Base-by-base conservation (phyloP, 1,140 invertebrate genomes). In the Calephelis virginiensis region DNA sequence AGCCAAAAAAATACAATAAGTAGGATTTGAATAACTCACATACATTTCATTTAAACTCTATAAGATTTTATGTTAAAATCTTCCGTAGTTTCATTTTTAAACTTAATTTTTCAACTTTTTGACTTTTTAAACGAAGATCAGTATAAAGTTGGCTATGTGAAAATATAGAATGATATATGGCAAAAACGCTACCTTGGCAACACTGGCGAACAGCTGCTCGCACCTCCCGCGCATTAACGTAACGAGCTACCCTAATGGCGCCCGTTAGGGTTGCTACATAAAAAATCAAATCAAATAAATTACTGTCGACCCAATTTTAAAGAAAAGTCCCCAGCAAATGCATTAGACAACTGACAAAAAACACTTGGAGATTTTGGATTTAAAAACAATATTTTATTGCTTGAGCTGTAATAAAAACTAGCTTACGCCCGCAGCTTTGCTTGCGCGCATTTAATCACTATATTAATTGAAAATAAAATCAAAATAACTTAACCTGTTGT, bases 171-270 rank as follows among this genome's bases (percentile, higher is more conserved):
- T 83, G 83, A 86, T 82, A 74, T 82, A 83, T 80, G 66, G 74
- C 75, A 80, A 82, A 84, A 85, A 85, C 78, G 74, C 72, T 68
- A 63, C 59, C 66, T 66, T 68, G 67, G 66, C 74, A 59, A 67
- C 67, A 67, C 68, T 69, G 75, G 56, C 72, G 70, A 83, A 83
- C 86, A 87, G 79, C 83, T 86, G 83, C 76, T 81, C 75, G 74
- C 73, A 81, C 81, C 81, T 81, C 74, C 75, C 76, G 75, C 76
- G 75, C 84, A 85, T 86, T 89, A 85, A 79, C 77, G 80, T 86
- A 89, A 89, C 85, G 86, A 89, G 83, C 81, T 76, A 74, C 72
- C 78, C 78, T 87, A 86, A 89, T 87, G 82, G 83, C 85, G 70
- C 70, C 63, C 75, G 81, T 80, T 82, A 82, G 84, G 82, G 82